Percentiles rank a stretch among this genome's conserved stretches.
These are phyloP conservation scores for Acleris sparsana DNA, from an alignment of 2,888 invertebrate species.

Conservation along the genomic window DNA sequence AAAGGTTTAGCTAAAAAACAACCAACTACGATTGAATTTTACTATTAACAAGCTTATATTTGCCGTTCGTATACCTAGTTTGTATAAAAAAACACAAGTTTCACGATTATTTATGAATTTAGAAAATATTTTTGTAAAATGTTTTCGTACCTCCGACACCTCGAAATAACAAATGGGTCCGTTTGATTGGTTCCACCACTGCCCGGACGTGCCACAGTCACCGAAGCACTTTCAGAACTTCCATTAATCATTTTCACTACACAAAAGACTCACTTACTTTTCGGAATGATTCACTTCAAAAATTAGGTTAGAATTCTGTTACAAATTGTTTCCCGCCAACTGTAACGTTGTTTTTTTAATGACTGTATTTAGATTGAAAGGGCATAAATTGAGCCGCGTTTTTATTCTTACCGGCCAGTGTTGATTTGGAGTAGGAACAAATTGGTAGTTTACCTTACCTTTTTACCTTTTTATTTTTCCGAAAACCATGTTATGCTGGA, in stretches of 20 bases:
- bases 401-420: conserved; percentile 7
- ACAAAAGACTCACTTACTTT: conserved; percentile 50
- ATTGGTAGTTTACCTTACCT: no score
- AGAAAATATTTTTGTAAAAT: neutral
- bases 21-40: no score
- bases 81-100: no score
- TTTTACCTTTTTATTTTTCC: no score
- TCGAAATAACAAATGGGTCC: conserved; percentile 32
- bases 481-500: no score
- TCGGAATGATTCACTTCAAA: conserved; percentile 49
- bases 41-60: no score
- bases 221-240: conserved; percentile 26
- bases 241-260: conserved; percentile 29
- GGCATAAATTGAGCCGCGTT: neutral
- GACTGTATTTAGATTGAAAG: neutral
- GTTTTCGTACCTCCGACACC: conserved; percentile 28
- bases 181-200: conserved; percentile 24
- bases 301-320: conserved; percentile 18
- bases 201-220: conserved; percentile 27
- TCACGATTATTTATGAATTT: no score
- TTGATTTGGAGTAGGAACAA: neutral
- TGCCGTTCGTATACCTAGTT: no score
- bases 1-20: neutral
- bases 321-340: conserved; percentile 26
- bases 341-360: conserved; percentile 2